A percentile compares a stretch with the other conserved stretches of the same genome.
Conservation (phyloP, 2,888 invertebrate genomes). For the Vannuccia rotundouncinata region DNA sequence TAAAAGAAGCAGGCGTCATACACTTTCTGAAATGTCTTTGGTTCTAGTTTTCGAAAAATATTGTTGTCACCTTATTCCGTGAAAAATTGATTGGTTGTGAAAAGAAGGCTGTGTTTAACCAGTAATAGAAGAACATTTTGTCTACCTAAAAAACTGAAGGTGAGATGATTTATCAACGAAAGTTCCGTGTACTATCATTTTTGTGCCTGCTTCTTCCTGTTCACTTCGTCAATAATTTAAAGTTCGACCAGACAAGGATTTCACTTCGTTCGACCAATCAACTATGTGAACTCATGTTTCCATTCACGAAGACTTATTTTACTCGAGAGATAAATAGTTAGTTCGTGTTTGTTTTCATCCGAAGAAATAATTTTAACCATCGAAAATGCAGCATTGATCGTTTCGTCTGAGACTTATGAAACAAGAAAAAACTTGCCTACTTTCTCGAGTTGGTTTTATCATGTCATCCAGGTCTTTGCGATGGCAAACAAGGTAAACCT, state of each 20-base stretch:
- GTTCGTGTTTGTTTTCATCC: constrained; percentile 11
- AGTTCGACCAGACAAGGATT: not conserved
- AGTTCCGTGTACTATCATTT: constrained; percentile 10
- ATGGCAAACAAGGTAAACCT: not conserved
- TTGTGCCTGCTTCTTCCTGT: not conserved
- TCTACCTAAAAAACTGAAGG: not conserved
- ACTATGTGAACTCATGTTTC: constrained; percentile 19
- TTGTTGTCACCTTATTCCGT: too few species aligned
- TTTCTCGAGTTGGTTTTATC: not conserved
- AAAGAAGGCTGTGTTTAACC: constrained; percentile 12
- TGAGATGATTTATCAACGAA: constrained; percentile 9
- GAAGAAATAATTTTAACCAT: constrained; percentile 12
- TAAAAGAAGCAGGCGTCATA: too few species aligned
- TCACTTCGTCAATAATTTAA: constrained; percentile 22
- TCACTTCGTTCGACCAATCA: not conserved
- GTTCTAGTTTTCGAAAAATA: too few species aligned
- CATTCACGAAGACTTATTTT: constrained; percentile 24
- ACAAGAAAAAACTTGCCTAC: not conserved
- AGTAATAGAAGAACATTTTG: constrained; percentile 8
- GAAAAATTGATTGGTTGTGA: too few species aligned
- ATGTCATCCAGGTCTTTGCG: not conserved
- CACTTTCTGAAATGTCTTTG: too few species aligned
- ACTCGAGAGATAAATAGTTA: not conserved
- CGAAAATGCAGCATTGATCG: not conserved
- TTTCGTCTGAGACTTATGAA: not conserved